Evolutionary conservation across 2,888 invertebrate genomes (phyloP), one percentile per base, ranked within the genome.

Genomic region (Epinotia demarniana): DNA sequence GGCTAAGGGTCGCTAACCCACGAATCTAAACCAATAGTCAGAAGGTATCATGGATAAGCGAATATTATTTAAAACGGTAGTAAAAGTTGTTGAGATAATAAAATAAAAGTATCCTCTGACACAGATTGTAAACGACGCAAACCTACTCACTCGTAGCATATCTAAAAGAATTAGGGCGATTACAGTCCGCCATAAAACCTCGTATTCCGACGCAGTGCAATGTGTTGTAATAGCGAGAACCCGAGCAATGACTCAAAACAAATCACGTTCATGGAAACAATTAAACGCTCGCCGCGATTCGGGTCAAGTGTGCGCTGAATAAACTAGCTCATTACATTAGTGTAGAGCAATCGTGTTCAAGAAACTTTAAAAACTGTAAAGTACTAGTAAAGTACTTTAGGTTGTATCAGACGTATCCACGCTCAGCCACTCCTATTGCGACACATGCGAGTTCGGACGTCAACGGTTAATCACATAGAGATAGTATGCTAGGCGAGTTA

Each of bases 291-390:
- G 70, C 69, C 73, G 73, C 80, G 80, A 85, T 84, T 80, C 83
- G 82, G 85, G 85, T 86, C 84, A 83, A 82, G 86, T 86, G 85
- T 83, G 83, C 81, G 80, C 81, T 78, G 81, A 82, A 84, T 83
- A 80, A 86, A 86, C 88, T 84, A 70, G n/a, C 64, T 70, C 58
- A 71, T 75, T 71, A 70, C 70, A 53, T 39, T 39, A 61, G 58
- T 57, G 19, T 43, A 68, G 58, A 68, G 43, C 43, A 23, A 68
- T 68, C 58, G 57, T 46, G 57, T 23, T 18, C 43, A 18, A 64
- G 49, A 49, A 33, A 53, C 62, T 55, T 75, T 64, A 43, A 64
- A 63, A 49, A 39, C 39, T 67, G 49, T 19, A 60, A 9, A 49
- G 13, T 6, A 49, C 16, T 49, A 49, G 49, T 53, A 53, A 53